These are phyloP conservation scores for Phoenicopterus ruber DNA, from an alignment of 2,113 vertebrate genomes.

Conservation along the genomic window DNA sequence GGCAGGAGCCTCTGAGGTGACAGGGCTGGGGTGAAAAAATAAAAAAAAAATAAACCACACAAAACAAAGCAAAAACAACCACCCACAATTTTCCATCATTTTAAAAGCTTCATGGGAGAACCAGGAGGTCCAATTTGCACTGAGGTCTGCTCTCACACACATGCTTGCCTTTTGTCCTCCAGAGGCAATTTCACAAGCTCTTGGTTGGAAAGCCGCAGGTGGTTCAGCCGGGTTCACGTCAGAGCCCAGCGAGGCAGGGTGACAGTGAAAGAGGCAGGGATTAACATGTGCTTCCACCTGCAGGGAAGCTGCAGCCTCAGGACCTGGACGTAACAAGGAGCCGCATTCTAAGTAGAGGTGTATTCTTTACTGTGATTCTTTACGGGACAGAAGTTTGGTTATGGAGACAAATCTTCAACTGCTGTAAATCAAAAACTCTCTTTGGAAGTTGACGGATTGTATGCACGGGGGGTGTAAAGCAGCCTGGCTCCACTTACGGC, in stretches of 20 bases:
- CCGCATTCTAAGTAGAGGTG: not conserved
- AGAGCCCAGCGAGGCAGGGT: not conserved
- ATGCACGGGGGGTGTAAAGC: not conserved
- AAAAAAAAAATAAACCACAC: no score
- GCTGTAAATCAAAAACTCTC: not conserved
- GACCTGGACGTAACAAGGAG: no score
- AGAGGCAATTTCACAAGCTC: constrained; percentile 3
- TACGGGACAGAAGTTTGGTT: not conserved
- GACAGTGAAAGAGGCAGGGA: not conserved
- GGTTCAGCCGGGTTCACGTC: not conserved
- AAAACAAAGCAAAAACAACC: not conserved
- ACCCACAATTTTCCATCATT: not conserved
- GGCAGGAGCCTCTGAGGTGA: not conserved
- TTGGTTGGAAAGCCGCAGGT: not conserved
- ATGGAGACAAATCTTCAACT: not conserved
- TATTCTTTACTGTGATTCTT: no score
- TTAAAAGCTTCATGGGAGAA: not conserved
- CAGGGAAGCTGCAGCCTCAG: not conserved
- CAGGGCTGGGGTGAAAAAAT: not conserved
- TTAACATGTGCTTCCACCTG: not conserved
- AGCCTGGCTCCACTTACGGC: not conserved
- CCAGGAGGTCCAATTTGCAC: not conserved
- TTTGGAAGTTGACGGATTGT: not conserved
- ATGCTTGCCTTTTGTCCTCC: not conserved
- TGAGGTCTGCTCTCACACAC: not conserved